Percentiles rank a stretch among this genome's conserved stretches.
Evolutionary conservation across 2,797 vertebrate genomes (phyloP).

Genomic region (Sebastes jordani): DNA sequence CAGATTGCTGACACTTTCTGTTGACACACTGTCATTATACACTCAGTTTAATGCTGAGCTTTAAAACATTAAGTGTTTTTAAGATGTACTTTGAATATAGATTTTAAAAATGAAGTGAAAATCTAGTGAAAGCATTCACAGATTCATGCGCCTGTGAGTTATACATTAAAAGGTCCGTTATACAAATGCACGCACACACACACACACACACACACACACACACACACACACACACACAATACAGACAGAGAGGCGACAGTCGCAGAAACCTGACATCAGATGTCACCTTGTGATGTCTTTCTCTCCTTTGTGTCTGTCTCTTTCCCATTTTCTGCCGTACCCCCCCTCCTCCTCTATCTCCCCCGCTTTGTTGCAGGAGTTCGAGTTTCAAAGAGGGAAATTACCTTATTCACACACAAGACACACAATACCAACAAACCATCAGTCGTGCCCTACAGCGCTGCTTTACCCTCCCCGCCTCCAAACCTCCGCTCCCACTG

Average conservation of each 20-base stretch:
- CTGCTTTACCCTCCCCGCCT: not conserved
- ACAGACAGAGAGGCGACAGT: conserved; percentile 46
- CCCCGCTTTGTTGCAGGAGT: not conserved
- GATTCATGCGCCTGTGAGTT: not conserved
- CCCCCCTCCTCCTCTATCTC: not conserved
- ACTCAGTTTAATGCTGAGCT: conserved; percentile 14
- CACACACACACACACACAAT: not conserved
- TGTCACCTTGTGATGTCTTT: conserved; percentile 56
- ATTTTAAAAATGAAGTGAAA: not conserved
- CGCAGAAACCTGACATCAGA: conserved; percentile 56
- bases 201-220: not conserved
- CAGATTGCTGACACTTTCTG: conserved; percentile 54
- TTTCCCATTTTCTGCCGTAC: not conserved
- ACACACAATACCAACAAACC: conserved; percentile 46
- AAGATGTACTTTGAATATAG: not conserved
- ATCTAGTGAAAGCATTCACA: not conserved
- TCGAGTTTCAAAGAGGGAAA: conserved; percentile 51
- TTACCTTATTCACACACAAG: conserved; percentile 37
- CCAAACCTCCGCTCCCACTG: not conserved
- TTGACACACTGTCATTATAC: conserved; percentile 49
- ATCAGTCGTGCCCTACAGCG: conserved; percentile 14
- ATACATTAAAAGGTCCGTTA: not conserved
- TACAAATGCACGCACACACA: not conserved
- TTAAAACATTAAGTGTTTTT: not conserved
- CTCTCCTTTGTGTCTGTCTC: conserved; percentile 33